Evolutionary conservation across 2,113 vertebrate genomes (phyloP).

Genomic region (Megaptera novaeangliae): DNA sequence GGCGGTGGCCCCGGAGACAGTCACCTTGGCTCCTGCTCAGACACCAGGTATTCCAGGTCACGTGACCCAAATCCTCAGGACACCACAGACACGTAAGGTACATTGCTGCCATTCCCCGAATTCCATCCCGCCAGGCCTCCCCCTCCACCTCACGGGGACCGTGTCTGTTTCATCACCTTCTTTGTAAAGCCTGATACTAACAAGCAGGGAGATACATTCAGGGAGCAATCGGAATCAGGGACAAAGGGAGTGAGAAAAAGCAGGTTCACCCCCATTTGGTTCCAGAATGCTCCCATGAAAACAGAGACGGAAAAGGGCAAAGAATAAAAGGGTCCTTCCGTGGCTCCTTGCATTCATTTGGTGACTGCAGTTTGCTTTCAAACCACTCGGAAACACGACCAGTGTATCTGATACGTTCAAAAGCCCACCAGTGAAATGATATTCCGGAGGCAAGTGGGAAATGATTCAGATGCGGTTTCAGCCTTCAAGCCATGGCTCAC

Average conservation of each 20-base stretch:
- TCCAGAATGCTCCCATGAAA: background rate
- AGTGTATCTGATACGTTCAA: background rate
- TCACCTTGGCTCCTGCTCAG: background rate
- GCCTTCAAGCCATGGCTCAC: background rate
- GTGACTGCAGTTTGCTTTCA: background rate
- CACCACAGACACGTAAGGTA: background rate
- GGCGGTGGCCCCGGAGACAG: background rate
- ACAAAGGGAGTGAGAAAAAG: background rate
- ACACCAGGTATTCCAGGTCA: background rate
- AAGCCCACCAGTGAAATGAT: background rate
- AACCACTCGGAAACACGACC: background rate
- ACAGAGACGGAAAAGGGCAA: background rate
- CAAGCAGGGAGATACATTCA: background rate
- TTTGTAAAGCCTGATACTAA: background rate
- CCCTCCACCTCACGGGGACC: background rate
- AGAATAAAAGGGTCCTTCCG: background rate
- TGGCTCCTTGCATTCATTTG: background rate
- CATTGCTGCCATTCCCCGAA: background rate
- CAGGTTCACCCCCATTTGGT: background rate
- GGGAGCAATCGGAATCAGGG: background rate
- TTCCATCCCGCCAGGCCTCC: background rate
- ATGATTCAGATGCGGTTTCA: background rate
- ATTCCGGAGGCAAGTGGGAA: background rate
- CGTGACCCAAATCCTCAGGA: background rate
- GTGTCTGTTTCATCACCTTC: background rate